A percentile compares a stretch with the other conserved stretches of the same genome.
phyloP scores from a whole-genome alignment of 2,888 invertebrate genomes.

The Marronus borbonicus region DNA sequence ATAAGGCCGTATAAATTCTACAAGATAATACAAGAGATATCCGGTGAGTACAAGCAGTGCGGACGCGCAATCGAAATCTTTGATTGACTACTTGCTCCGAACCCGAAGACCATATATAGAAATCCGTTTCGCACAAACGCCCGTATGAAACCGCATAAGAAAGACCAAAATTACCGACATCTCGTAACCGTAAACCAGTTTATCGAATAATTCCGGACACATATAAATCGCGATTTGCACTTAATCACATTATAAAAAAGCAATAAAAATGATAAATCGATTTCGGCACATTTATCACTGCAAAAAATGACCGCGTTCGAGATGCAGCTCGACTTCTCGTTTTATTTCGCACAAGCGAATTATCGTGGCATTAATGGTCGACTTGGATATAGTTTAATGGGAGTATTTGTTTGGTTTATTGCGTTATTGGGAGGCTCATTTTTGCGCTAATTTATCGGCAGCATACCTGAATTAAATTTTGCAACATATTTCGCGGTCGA shows the following conservation, averaged over 20 bases:
- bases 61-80: no score
- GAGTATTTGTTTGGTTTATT: neutral
- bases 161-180: constrained; percentile 23
- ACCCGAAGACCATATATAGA: no score
- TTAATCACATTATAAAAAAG: constrained; percentile 47
- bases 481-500: neutral
- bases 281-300: constrained; percentile 35
- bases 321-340: neutral
- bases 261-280: constrained; percentile 48
- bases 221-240: constrained; percentile 31
- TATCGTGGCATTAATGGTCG: neutral
- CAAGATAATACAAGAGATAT: no score
- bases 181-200: constrained; percentile 28
- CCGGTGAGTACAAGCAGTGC: no score
- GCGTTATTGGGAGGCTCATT: constrained; percentile 24
- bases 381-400: neutral
- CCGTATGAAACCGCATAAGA: no score
- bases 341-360: neutral
- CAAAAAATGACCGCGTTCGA: constrained; percentile 48
- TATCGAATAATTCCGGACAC: constrained; percentile 41
- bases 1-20: no score
- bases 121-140: no score
- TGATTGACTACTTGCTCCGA: no score
- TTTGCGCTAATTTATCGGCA: constrained; percentile 43
- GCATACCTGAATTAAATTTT: constrained; percentile 43